Base-by-base conservation (phyloP, 2,888 invertebrate species). In the Acrobeloides nanus region DNA sequence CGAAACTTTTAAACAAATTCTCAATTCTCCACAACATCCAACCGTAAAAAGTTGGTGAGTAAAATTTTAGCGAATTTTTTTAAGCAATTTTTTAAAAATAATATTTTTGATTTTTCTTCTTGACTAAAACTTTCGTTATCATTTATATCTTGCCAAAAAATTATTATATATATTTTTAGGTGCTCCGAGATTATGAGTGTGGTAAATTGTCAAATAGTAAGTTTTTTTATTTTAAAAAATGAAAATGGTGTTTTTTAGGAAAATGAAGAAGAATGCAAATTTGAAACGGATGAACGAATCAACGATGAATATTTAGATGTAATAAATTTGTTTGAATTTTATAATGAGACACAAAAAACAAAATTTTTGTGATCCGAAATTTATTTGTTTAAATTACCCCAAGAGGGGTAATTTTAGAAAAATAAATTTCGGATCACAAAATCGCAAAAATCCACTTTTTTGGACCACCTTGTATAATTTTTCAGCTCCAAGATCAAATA, bases 401-500 rank as follows among this genome's bases (percentile, higher is more conserved):
- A n/a, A n/a, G n/a, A n/a, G n/a, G n/a, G n/a, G n/a, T n/a, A n/a
- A n/a, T n/a, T n/a, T n/a, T n/a, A n/a, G n/a, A n/a, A n/a, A n/a
- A n/a, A n/a, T n/a, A n/a, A n/a, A n/a, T n/a, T n/a, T n/a, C n/a
- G n/a, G n/a, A n/a, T n/a, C n/a, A n/a, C n/a, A n/a, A n/a, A n/a
- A n/a, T n/a, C n/a, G n/a, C n/a, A n/a, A n/a, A n/a, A n/a, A n/a
- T n/a, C n/a, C n/a, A n/a, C n/a, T n/a, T n/a, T n/a, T n/a, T n/a
- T n/a, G n/a, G n/a, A n/a, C n/a, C n/a, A n/a, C n/a, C n/a, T n/a
- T 39, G 39, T 58, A 50, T 20, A 25, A 55, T 33, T 42, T 73
- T 73, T 35, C 75, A 82, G 82, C 75, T 82, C 61, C 79, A 81
- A 74, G 78, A 80, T 54, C 73, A 81, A 67, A 79, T 82, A 37